These are phyloP conservation scores for Bungarus multicinctus DNA, from an alignment of 2,113 vertebrate species.

Conservation along the genomic window DNA sequence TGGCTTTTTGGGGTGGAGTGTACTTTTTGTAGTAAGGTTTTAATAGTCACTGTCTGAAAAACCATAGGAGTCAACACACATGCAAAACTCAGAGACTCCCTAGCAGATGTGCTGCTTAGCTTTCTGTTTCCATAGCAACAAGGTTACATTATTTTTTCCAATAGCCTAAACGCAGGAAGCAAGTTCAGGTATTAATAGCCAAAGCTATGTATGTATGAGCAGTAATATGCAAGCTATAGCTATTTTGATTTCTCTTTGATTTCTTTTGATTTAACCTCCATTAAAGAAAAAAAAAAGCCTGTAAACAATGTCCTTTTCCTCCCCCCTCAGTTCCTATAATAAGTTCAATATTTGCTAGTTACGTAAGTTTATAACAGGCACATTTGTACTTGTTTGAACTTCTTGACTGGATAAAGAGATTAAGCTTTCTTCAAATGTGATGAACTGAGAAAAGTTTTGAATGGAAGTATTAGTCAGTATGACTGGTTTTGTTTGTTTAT, in stretches of 20 bases:
- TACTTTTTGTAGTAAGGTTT: background rate
- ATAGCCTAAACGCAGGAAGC: constrained; percentile 65
- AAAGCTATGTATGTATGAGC: constrained; percentile 37
- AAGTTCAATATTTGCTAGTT: constrained; percentile 14
- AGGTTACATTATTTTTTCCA: constrained; percentile 51
- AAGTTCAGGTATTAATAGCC: constrained; percentile 66
- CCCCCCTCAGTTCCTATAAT: constrained; percentile 5
- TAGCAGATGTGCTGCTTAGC: constrained; percentile 68
- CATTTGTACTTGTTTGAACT: background rate
- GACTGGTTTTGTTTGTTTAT: background rate
- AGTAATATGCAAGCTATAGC: constrained; percentile 46
- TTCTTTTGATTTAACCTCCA: constrained; percentile 17
- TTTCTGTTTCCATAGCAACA: constrained; percentile 72
- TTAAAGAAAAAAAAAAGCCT: background rate
- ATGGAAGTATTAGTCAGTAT: background rate
- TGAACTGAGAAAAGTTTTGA: background rate
- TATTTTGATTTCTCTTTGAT: constrained; percentile 47
- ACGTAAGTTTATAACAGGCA: background rate
- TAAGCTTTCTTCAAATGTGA: background rate
- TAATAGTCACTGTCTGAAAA: background rate
- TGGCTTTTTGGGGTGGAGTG: background rate
- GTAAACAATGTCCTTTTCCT: constrained; percentile 26
- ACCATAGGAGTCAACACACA: constrained; percentile 17
- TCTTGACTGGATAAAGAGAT: fast-evolving
- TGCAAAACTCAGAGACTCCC: constrained; percentile 27